Evolutionary conservation across 2,797 vertebrate species (phyloP).

Genomic region (Australoheros facetus): DNA sequence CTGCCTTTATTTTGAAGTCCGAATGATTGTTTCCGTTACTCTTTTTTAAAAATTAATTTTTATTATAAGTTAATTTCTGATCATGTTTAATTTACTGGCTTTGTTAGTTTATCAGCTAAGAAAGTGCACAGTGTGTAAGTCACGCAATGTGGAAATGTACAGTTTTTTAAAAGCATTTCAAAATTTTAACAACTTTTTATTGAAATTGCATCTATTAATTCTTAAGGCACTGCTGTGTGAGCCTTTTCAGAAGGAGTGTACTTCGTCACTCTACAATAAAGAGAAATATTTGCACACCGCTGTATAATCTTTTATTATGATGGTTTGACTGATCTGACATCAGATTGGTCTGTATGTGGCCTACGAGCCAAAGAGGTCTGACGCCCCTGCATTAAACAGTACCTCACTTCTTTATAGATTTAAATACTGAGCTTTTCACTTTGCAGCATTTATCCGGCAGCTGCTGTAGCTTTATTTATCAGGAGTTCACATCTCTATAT

Average conservation of each 20-base stretch:
- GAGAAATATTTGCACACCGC: neutral
- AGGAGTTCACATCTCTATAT: neutral
- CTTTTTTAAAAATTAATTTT: neutral
- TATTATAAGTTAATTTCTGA: too few species aligned
- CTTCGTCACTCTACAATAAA: neutral
- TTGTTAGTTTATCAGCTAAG: neutral
- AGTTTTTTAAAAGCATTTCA: too few species aligned
- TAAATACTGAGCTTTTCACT: neutral
- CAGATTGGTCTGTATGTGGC: neutral
- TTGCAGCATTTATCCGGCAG: too few species aligned
- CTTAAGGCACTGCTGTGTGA: too few species aligned
- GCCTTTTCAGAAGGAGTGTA: too few species aligned
- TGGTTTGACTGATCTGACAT: neutral
- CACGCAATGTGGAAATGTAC: too few species aligned
- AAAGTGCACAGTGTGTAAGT: fast-evolving
- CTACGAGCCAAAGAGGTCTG: neutral
- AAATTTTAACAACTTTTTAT: too few species aligned
- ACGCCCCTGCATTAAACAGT: neutral
- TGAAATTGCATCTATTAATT: too few species aligned
- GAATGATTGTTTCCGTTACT: neutral
- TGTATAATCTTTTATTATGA: neutral
- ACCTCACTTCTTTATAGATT: neutral
- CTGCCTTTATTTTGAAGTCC: constrained; percentile 19
- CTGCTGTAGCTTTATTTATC: too few species aligned
- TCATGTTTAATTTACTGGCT: too few species aligned